Conservation (phyloP, 2,888 invertebrate genomes). For the Toxonevra muliebris region DNA sequence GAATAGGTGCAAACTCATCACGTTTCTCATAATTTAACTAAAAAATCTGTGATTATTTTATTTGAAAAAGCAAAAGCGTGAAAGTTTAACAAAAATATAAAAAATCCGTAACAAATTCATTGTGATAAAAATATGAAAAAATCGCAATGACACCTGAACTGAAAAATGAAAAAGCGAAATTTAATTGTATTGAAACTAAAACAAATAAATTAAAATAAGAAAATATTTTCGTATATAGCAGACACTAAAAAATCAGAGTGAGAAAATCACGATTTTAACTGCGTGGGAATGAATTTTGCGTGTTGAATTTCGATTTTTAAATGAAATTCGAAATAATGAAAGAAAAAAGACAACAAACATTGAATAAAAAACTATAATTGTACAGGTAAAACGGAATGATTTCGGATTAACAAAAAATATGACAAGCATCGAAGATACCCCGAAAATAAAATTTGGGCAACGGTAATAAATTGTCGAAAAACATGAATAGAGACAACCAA, state of each 20-base stretch:
- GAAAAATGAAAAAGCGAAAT: background rate
- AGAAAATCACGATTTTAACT: constrained; percentile 29
- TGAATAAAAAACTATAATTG: background rate
- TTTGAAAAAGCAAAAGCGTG: too few relatives aligned
- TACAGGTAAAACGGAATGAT: too few relatives aligned
- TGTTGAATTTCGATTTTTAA: constrained; percentile 21
- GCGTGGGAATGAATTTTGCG: constrained; percentile 30
- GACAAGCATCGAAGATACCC: constrained; percentile 5
- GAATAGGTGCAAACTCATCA: too few relatives aligned
- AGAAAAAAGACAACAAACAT: constrained; percentile 1
- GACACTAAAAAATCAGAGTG: constrained; percentile 13
- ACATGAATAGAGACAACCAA: constrained; percentile 8
- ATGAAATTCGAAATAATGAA: constrained; percentile 21
- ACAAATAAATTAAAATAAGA: background rate
- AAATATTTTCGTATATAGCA: background rate
- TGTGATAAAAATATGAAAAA: background rate
- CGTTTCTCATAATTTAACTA: too few relatives aligned
- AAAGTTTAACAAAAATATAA: too few relatives aligned
- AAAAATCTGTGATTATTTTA: too few relatives aligned
- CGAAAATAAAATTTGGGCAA: constrained; percentile 21
- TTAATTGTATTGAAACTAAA: background rate
- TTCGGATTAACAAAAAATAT: too few relatives aligned
- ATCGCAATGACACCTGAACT: background rate
- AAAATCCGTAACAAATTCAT: too few relatives aligned
- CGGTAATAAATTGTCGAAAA: constrained; percentile 30